Base-by-base conservation (phyloP, 2,888 invertebrate species). In the Dorcus hopei region DNA sequence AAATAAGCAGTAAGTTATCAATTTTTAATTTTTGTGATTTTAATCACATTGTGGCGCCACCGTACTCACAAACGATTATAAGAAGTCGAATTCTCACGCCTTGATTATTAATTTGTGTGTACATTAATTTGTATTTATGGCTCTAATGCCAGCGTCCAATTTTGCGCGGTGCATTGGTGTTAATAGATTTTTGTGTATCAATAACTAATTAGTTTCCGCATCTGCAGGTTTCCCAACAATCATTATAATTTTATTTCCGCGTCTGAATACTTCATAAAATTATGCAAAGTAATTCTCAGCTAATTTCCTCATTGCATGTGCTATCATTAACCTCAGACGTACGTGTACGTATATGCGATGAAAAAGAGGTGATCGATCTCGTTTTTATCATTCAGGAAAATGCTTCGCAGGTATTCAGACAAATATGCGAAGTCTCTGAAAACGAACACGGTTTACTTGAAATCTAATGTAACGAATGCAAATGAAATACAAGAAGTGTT, bases 41-140 rank as follows among this genome's bases (percentile, higher is more conserved):
- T 52, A 52, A 52, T 52, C 52, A 42, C 42, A 42, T 42, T 52
- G 39, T 42, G 52, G 52, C 52, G 52, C 52, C 52, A 11, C 19
- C 8, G 45, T 45, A 19, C 45, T 11, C 23, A 45, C 45, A 45
- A 45, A 5, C 23, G 45, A 45, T 45, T 11, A 19, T 33, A 52
- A 42, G 52, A 52, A 42, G 23, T 52, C 3, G 23, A 23, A 52
- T 52, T 52, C 52, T 23, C 52, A 52, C 52, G 52, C 39, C 42
- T 42, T 16, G 26, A 19, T 40, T 14, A 52, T 52, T 52, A 52
- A 52, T 52, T 52, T 52, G 42, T 45, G 19, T 45, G 26, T 33
- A 33, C 26, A 45, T 45, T 45, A 45, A 45, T 45, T 45, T 19
- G 14, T 45, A 16, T 23, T 45, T 45, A 33, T 33, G 26, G 26